Conservation (phyloP, 2,888 invertebrate genomes). For the Colostygia pectinataria region DNA sequence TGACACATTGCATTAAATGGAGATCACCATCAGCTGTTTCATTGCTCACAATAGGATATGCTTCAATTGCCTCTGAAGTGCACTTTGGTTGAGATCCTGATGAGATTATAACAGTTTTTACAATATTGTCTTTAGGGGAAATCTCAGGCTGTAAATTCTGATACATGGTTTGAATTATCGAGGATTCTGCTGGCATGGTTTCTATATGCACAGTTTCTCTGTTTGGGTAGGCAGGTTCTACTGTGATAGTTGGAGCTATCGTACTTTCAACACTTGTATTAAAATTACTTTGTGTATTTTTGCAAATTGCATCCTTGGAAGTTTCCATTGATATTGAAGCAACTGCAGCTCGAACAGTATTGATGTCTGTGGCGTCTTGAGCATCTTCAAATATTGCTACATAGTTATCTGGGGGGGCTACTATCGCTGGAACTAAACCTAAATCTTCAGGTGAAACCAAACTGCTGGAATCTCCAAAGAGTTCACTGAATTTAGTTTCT, state of each 20-base stretch:
- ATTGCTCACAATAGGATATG: slow-evolving; percentile 3
- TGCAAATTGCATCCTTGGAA: not conserved
- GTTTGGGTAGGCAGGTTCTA: not conserved
- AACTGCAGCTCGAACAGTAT: slow-evolving; percentile 6
- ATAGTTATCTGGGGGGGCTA: slow-evolving; percentile 38
- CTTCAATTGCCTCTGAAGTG: slow-evolving; percentile 15
- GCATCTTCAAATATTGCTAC: slow-evolving; percentile 61
- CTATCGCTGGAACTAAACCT: slow-evolving; percentile 44
- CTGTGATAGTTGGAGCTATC: not conserved
- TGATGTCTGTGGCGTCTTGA: slow-evolving; percentile 56
- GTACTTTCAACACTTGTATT: not conserved
- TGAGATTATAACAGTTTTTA: slow-evolving; percentile 63
- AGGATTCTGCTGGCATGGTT: not conserved
- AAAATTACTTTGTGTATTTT: slow-evolving; percentile 5
- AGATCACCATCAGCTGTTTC: slow-evolving; percentile 5
- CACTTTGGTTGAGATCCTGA: slow-evolving; percentile 51
- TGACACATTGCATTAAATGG: slow-evolving; percentile 24
- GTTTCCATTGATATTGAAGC: slow-evolving; percentile 5
- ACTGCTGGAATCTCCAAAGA: slow-evolving; percentile 73
- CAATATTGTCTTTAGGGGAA: slow-evolving; percentile 40
- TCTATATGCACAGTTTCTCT: slow-evolving; percentile 12
- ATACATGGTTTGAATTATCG: slow-evolving; percentile 33
- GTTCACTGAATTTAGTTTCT: slow-evolving; percentile 59
- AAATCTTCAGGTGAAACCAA: slow-evolving; percentile 73
- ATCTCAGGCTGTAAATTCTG: slow-evolving; percentile 30